These are phyloP conservation scores for Oreochromis spilurus DNA, from an alignment of 2,113 vertebrate species.

Conservation along the genomic window DNA sequence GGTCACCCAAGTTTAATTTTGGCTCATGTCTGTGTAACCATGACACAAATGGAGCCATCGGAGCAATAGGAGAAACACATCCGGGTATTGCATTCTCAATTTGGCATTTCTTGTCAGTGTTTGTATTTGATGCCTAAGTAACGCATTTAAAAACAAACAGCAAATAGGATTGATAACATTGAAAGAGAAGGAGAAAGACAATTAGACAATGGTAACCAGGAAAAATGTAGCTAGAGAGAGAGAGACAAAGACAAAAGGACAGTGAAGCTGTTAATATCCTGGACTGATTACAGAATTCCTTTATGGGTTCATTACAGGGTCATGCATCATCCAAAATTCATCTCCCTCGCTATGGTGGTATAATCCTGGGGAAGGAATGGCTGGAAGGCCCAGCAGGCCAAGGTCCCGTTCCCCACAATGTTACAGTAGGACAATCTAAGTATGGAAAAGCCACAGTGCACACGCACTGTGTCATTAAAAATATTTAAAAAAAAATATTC, in stretches of 20 bases:
- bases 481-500: neutral
- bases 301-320: conserved; percentile 28
- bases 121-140: neutral
- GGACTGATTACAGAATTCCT: conserved; percentile 13
- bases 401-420: conserved; percentile 8
- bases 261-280: conserved; percentile 10
- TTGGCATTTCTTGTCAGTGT: neutral
- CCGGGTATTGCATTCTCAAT: neutral
- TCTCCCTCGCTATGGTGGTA: neutral
- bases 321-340: conserved; percentile 11
- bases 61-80: neutral
- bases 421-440: neutral
- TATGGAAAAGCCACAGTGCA: neutral
- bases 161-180: neutral
- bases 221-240: neutral
- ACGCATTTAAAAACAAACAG: neutral
- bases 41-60: neutral
- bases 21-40: neutral
- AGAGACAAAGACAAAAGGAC: neutral
- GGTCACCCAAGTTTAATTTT: neutral
- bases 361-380: conserved; percentile 17
- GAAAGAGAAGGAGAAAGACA: neutral
- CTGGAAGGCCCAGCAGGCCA: conserved; percentile 23
- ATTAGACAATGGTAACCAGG: neutral
- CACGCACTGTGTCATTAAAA: accelerated